Evolutionary conservation across 2,113 vertebrate species (phyloP).

Genomic region (Megaleporinus macrocephalus): DNA sequence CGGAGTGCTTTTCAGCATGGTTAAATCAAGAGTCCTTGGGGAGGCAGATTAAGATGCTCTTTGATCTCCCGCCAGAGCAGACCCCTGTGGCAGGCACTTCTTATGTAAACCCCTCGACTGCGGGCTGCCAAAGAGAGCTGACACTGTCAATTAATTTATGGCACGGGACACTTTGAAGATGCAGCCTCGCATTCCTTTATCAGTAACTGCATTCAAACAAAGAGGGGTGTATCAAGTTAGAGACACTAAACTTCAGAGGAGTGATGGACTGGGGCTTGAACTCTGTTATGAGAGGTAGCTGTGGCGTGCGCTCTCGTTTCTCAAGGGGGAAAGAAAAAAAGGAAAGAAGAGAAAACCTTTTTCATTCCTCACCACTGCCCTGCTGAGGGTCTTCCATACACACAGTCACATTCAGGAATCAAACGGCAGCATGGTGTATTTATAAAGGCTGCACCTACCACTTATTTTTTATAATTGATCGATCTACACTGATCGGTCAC

Average conservation of each 20-base stretch:
- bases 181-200: constrained; percentile 47
- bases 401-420: too few relatives aligned
- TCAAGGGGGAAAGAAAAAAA: not conserved
- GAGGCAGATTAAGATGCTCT: constrained; percentile 73
- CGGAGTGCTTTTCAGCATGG: constrained; percentile 64
- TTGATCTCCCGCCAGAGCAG: constrained; percentile 72
- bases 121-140: constrained; percentile 13
- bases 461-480: too few relatives aligned
- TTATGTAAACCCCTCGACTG: constrained; percentile 66
- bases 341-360: not conserved
- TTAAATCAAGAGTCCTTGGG: constrained; percentile 68
- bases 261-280: constrained; percentile 41
- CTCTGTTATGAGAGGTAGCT: not conserved
- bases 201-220: constrained; percentile 41
- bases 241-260: constrained; percentile 32
- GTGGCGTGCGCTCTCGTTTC: constrained; percentile 9
- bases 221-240: constrained; percentile 36
- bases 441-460: too few relatives aligned
- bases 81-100: constrained; percentile 71
- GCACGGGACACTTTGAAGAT: constrained; percentile 48
- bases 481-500: too few relatives aligned
- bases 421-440: too few relatives aligned
- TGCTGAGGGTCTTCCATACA: too few relatives aligned
- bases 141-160: constrained; percentile 55
- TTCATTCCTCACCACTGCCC: too few relatives aligned